A percentile compares a stretch with the other conserved stretches of the same genome.
Evolutionary conservation across 1,140 invertebrate species (phyloP).

Genomic region (Drosophila kohkoa): DNA sequence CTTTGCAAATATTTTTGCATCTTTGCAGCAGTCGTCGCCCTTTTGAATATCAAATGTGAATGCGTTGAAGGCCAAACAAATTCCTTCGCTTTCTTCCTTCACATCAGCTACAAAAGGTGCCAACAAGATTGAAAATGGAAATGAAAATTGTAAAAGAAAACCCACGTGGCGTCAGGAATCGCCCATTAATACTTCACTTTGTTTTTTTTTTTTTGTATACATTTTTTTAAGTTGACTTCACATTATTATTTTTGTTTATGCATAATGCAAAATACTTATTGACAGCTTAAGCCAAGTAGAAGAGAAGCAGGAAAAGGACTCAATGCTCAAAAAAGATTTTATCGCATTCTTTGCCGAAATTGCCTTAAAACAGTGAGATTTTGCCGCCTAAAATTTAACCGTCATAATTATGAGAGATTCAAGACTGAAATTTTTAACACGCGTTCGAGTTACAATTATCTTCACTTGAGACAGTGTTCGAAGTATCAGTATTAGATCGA

Average conservation of each 20-base stretch:
- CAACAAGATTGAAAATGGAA: conserved; percentile 24
- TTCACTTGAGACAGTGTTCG: conserved; percentile 14
- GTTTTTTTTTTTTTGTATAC: conserved; percentile 31
- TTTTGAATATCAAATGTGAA: conserved; percentile 47
- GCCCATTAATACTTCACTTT: neutral
- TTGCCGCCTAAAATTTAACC: conserved; percentile 1
- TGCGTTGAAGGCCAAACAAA: conserved; percentile 61
- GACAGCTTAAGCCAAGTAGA: conserved; percentile 52
- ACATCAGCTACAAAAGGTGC: conserved; percentile 2
- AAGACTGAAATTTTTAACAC: too few species aligned
- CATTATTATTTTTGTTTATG: conserved; percentile 65
- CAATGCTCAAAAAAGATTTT: conserved; percentile 28
- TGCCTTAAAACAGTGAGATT: conserved; percentile 13
- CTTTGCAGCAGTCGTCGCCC: conserved; percentile 39
- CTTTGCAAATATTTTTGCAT: conserved; percentile 70
- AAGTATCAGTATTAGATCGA: neutral
- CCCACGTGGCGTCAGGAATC: conserved; percentile 58
- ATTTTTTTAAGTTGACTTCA: conserved; percentile 57
- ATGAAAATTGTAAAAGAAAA: conserved; percentile 42
- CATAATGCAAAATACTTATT: conserved; percentile 69
- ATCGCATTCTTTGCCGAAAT: conserved; percentile 34
- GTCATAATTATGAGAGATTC: too few species aligned
- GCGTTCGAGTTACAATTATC: conserved; percentile 6
- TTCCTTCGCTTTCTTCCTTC: conserved; percentile 57
- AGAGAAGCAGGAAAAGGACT: neutral